Conservation (phyloP, 2,113 vertebrate genomes). For the Sciurus niger region DNA sequence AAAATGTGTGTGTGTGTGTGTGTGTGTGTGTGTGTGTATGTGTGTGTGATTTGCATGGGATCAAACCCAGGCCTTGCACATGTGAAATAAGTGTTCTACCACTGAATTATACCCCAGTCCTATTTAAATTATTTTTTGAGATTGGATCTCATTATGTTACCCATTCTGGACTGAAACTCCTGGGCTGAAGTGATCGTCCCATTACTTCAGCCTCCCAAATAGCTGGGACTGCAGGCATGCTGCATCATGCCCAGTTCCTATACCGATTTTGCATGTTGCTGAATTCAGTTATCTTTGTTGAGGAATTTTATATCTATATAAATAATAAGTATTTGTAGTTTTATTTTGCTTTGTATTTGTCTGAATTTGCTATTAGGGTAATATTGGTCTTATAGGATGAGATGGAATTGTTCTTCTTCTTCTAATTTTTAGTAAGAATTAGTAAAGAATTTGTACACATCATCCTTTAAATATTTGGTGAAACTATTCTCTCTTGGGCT, state of each 20-base stretch:
- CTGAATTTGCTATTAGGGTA: not conserved
- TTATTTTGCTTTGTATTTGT: conserved; percentile 15
- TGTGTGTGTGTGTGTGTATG: no score
- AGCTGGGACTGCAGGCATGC: no score
- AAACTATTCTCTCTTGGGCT: not conserved
- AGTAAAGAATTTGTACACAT: not conserved
- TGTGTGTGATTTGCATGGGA: no score
- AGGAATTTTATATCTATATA: not conserved
- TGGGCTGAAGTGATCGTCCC: no score
- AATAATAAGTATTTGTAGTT: not conserved
- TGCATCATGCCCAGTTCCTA: not conserved
- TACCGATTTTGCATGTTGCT: conserved; percentile 1
- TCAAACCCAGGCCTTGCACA: no score
- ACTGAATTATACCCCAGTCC: no score
- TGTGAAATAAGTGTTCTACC: no score
- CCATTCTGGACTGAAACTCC: no score
- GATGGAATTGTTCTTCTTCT: not conserved
- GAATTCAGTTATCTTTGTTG: conserved; percentile 8
- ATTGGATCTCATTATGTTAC: no score
- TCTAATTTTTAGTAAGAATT: not conserved
- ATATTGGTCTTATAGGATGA: not conserved
- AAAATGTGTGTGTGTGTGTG: no score
- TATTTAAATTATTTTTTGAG: no score
- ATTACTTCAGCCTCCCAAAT: no score
- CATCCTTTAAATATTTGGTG: conserved; percentile 3